Conservation (phyloP, 2,113 vertebrate genomes). For the Cryptomyrus ogoouensis region DNA sequence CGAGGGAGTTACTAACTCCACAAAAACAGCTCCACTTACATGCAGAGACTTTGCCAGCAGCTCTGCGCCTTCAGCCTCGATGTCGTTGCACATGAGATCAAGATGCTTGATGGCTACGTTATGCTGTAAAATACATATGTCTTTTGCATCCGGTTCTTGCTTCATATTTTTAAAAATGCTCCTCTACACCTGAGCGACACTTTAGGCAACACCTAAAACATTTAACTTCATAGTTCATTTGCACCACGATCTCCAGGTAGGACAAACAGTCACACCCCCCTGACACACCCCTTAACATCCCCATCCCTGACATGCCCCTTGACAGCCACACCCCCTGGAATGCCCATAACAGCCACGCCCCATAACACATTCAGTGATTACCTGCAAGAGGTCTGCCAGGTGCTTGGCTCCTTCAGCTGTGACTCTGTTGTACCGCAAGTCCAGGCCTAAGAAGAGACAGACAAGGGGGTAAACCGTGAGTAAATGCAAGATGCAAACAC, state of each 20-base stretch:
- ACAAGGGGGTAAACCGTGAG: background rate
- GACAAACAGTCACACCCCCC: background rate
- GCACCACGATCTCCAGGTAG: background rate
- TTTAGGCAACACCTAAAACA: background rate
- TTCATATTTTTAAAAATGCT: background rate
- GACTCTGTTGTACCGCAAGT: constrained; percentile 71
- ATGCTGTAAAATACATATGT: constrained; percentile 44
- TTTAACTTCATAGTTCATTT: background rate
- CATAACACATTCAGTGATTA: constrained; percentile 36
- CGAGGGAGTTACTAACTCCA: background rate
- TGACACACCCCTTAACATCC: no score
- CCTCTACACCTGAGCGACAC: background rate
- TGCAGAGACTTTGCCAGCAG: constrained; percentile 68
- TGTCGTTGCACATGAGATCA: constrained; percentile 81
- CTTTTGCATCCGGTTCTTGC: background rate
- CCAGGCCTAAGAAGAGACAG: constrained; percentile 62
- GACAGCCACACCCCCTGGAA: background rate
- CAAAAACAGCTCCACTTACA: constrained; percentile 51
- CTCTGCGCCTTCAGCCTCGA: constrained; percentile 68
- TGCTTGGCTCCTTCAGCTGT: constrained; percentile 63
- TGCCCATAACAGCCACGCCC: no score
- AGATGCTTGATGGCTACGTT: constrained; percentile 58
- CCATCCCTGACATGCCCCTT: no score
- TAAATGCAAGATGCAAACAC: background rate
- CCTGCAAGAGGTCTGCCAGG: constrained; percentile 65